These are phyloP conservation scores for Vicugna pacos DNA, from an alignment of 2,113 vertebrate species.

Conservation along the genomic window DNA sequence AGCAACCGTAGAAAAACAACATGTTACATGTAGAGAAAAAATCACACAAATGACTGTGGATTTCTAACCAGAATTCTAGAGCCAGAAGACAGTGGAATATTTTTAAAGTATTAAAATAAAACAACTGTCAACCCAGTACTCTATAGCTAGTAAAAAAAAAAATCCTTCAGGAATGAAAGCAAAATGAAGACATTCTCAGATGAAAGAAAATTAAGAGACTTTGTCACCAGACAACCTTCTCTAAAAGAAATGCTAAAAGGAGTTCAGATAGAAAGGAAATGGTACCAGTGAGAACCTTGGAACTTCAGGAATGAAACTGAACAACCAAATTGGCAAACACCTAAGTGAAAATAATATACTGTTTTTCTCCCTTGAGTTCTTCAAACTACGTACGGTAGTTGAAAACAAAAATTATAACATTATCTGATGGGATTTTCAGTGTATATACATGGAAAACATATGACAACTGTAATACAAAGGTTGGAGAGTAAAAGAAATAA, in stretches of 20 bases:
- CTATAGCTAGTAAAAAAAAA: background rate
- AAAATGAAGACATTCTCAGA: background rate
- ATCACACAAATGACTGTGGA: background rate
- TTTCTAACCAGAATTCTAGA: background rate
- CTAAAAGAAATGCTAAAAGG: background rate
- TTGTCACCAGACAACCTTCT: background rate
- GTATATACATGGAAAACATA: background rate
- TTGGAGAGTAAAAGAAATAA: background rate
- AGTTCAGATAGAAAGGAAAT: background rate
- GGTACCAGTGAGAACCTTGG: background rate
- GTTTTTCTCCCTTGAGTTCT: background rate
- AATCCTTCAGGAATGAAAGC: background rate
- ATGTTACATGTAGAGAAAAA: background rate
- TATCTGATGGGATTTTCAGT: background rate
- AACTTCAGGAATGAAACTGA: background rate
- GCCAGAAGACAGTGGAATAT: background rate
- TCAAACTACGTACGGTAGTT: background rate
- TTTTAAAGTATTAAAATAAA: constrained; percentile 1
- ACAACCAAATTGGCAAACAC: background rate
- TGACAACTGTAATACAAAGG: background rate
- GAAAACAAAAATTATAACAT: background rate
- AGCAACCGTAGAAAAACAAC: background rate
- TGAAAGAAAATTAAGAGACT: background rate
- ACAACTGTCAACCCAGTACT: background rate
- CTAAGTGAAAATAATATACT: background rate